These are phyloP conservation scores for Xylocopa sonorina DNA, from an alignment of 1,140 invertebrate genomes.

Conservation along the genomic window DNA sequence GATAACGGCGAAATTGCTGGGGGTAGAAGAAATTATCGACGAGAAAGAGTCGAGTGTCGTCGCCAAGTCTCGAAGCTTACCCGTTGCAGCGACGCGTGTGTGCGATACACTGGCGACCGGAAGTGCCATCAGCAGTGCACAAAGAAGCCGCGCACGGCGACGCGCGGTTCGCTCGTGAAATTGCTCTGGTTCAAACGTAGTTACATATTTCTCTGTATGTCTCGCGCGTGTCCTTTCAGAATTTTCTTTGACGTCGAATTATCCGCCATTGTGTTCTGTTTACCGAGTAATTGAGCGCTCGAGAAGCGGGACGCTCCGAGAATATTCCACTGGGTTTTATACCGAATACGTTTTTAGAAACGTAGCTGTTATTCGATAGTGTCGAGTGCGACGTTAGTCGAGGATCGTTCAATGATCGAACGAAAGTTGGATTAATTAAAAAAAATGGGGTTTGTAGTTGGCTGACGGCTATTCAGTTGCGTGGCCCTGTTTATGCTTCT, in stretches of 20 bases:
- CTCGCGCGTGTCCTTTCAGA: too few relatives aligned
- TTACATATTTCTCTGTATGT: too few relatives aligned
- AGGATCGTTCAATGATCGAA: too few relatives aligned
- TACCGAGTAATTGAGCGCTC: too few relatives aligned
- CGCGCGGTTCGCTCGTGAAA: neutral
- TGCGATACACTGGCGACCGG: slow-evolving; percentile 5
- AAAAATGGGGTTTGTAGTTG: neutral
- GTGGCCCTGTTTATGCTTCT: neutral
- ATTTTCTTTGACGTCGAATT: too few relatives aligned
- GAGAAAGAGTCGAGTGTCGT: neutral
- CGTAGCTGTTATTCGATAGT: too few relatives aligned
- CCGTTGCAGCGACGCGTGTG: slow-evolving; percentile 6
- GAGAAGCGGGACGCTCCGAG: too few relatives aligned
- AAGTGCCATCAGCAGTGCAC: slow-evolving; percentile 2
- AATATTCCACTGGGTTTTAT: too few relatives aligned
- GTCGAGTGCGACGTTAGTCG: too few relatives aligned
- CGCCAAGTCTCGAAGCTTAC: slow-evolving; percentile 11
- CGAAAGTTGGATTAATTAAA: neutral
- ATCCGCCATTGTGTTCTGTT: too few relatives aligned
- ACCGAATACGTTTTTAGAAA: too few relatives aligned
- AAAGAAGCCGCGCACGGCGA: slow-evolving; percentile 11
- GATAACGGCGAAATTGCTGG: neutral
- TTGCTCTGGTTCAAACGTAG: neutral
- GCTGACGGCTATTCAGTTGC: neutral
- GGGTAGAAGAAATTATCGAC: neutral